Base-by-base conservation (phyloP, 2,797 vertebrate species). In the Pitangus sulphuratus region DNA sequence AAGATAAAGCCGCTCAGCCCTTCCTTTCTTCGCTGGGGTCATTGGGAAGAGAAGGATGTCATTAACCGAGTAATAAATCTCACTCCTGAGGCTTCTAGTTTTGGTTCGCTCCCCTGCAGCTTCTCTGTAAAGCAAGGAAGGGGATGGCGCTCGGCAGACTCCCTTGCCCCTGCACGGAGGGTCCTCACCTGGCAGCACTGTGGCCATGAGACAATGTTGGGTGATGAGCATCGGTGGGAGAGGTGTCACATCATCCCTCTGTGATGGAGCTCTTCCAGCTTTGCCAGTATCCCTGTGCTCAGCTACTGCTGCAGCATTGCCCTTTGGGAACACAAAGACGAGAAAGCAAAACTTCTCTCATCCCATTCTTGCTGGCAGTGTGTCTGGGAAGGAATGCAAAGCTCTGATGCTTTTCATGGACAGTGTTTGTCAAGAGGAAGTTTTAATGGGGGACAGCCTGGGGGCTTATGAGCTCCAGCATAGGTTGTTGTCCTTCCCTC, bases 1-100 rank as follows among this genome's bases (percentile, higher is more conserved):
- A 95, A 97, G 97, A 97, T 97, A 97, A 97, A 95, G 93, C 89
- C 74, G 74, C 92, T 96, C 91, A 79, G 82, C 54, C 66, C 19
- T 92, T 70, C 31, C 78, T 54, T 50, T 61, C 88, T 35, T 50
- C 15, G 0, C 82, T 28, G 30, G 12, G 82, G 68, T 95, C 91
- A 35, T 13, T 74, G 92, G 68, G 45, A 96, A 95, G 58, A 85
- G 58, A 88, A 90, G 62, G 83, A 82, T 84, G 84, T 45, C 75
- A 61, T 86, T 96, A 95, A 47, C 80, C 30, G 3, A 71, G 80
- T 75, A 60, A 80, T 97, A 91, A 93, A 90, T 97, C 88, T 97
- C 92, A 56, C 90, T 96, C 60, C 62, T 17, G 79, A 93, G 81
- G 35, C 68, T 90, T 80, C 79, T 56, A 12, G 39, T 35, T 92